Percentiles rank a stretch among this genome's conserved stretches.
These are phyloP conservation scores for Leptinotarsa rubiginosa DNA, from an alignment of 2,888 invertebrate species.

Conservation along the genomic window DNA sequence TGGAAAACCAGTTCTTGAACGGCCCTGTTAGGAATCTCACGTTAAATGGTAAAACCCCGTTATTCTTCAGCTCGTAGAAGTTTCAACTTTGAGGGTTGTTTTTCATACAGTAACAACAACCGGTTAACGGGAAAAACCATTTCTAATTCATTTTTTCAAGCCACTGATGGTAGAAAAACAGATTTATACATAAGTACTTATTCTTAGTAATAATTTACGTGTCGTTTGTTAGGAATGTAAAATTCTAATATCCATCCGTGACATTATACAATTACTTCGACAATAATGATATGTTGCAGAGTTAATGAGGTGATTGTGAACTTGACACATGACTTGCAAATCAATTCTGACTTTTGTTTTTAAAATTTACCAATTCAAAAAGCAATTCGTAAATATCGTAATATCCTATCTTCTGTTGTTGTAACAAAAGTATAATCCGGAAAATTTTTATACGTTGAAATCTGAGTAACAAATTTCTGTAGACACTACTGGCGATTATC, in stretches of 20 bases:
- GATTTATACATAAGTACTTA: no score
- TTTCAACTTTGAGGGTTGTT: no score
- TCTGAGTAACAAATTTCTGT: no score
- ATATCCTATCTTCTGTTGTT: background rate
- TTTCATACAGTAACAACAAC: no score
- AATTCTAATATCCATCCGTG: background rate
- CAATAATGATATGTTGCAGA: conserved; percentile 13
- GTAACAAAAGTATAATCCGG: background rate
- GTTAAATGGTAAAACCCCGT: no score
- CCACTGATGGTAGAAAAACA: no score
- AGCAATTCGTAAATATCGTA: background rate
- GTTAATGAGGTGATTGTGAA: conserved; percentile 18
- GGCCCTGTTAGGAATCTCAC: no score
- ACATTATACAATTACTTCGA: conserved; percentile 4
- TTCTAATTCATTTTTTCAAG: no score
- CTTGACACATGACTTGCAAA: conserved; percentile 29
- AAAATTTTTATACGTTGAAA: background rate
- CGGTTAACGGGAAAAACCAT: no score
- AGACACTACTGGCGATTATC: no score
- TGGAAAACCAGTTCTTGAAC: no score
- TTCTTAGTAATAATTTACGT: background rate
- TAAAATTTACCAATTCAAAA: conserved; percentile 3
- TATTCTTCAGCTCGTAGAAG: no score
- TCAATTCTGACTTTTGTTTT: conserved; percentile 19
- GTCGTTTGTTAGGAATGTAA: background rate